Base-by-base conservation (phyloP, 1,140 invertebrate species). In the Maconellicoccus hirsutus region DNA sequence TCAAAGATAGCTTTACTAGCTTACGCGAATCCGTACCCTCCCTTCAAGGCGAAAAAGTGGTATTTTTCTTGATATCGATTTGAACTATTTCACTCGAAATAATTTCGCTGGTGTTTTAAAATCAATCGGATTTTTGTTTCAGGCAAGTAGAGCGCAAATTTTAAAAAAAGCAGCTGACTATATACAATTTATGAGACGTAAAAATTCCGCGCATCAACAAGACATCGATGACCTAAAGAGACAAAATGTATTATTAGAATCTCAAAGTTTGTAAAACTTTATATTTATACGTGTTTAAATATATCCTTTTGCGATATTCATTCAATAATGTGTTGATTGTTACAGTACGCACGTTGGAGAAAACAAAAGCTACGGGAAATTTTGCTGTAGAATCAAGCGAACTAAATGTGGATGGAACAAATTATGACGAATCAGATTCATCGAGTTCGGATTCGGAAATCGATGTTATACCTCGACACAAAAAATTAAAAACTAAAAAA, bases 161-260 rank as follows among this genome's bases (percentile, higher is more conserved):
- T 80, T 99, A 52, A 98, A 98, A 79, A 98, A 98, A 82, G 95
- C 96, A 74, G 94, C 95, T 1, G 96, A 98, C 78, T 98, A 97
- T 77, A 98, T 98, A 75, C 89, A 94, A 77, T 90, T 89, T 71
- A 96, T 98, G 94, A 85, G 92, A 75, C 86, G 89, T 69, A 97
- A 96, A 84, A 97, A 96, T 79, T 86, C 85, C 52, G 87, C 89
- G 0, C 93, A 96, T 78, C 92, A 96, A 78, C 89, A 93, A 76
- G 95, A 98, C 77, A 97, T 98, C 77, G 94, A 98, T 76, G 92
- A 96, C 79, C 83, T 98, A 69, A 94, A 89, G 79, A 85, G 89
- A 76, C 94, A 97, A 81, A 98, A 98, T 81, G 87, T 79, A 78
- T 81, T 91, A 59, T 80, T 98, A 27, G 94, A 97, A 83, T 85